These are phyloP conservation scores for Trissolcus basalis DNA, from an alignment of 1,140 invertebrate species.

Conservation along the genomic window DNA sequence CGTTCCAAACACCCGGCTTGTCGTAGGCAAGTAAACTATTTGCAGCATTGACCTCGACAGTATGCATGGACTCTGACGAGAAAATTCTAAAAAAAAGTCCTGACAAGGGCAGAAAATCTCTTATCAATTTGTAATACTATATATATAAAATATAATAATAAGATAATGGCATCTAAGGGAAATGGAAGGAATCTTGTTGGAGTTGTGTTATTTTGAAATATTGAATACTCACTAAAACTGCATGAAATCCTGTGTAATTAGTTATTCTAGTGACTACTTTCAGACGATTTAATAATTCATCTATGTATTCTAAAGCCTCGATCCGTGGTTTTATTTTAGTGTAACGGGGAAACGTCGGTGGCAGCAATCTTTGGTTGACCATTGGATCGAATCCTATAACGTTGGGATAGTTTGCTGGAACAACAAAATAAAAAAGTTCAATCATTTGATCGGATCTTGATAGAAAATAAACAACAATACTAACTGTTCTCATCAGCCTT, in stretches of 20 bases:
- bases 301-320: constrained; percentile 90
- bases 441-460: not conserved
- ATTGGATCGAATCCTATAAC: constrained; percentile 95
- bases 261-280: constrained; percentile 90
- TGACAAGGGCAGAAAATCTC: constrained; percentile 72
- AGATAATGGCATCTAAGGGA: too few species aligned
- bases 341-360: constrained; percentile 98
- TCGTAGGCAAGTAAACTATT: constrained; percentile 83
- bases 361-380: constrained; percentile 94
- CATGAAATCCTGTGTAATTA: constrained; percentile 86
- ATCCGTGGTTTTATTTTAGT: constrained; percentile 91
- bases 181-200: too few species aligned
- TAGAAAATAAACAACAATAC: constrained; percentile 54
- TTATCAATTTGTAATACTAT: too few species aligned
- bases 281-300: constrained; percentile 86
- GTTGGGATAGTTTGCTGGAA: constrained; percentile 72
- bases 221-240: constrained; percentile 82
- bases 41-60: constrained; percentile 95
- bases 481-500: constrained; percentile 83
- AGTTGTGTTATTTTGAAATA: too few species aligned
- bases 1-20: constrained; percentile 74
- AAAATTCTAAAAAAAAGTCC: constrained; percentile 96
- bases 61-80: constrained; percentile 90
- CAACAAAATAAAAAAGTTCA: constrained; percentile 42
- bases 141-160: too few species aligned